Percentiles rank a stretch among this genome's conserved stretches.
phyloP scores from a whole-genome alignment of 2,797 vertebrate genomes.

The Tauraco hartlaubi region DNA sequence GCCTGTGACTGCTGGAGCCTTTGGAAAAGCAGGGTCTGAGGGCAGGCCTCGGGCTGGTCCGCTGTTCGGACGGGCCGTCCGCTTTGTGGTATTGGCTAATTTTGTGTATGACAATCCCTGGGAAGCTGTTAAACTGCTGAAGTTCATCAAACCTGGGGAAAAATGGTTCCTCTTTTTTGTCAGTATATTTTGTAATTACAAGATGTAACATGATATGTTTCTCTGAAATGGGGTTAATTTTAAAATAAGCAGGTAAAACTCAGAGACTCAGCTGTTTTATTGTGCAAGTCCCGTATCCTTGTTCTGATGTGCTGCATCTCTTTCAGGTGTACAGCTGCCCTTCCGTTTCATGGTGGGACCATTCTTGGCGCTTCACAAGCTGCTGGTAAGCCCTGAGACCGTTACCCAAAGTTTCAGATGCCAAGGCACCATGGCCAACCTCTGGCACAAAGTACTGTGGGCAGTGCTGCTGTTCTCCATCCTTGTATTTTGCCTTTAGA shows the following conservation, averaged over 20 bases:
- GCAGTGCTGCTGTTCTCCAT: background rate
- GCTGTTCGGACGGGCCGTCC: accelerated
- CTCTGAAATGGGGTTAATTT: background rate
- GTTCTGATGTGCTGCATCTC: background rate
- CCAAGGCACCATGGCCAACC: too few relatives aligned
- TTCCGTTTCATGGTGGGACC: background rate
- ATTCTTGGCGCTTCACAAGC: background rate
- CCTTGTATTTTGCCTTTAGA: background rate
- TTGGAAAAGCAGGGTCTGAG: background rate
- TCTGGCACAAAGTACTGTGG: accelerated
- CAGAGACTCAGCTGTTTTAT: background rate
- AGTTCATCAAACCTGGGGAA: background rate
- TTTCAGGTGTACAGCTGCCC: constrained; percentile 13
- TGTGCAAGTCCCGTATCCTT: accelerated
- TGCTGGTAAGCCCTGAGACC: constrained; percentile 2
- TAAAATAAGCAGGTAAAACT: background rate
- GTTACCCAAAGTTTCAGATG: background rate
- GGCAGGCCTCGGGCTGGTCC: accelerated
- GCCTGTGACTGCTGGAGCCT: background rate
- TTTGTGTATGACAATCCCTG: too few relatives aligned
- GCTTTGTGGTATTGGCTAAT: background rate
- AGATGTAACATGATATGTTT: background rate
- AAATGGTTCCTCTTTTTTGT: background rate
- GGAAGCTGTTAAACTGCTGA: background rate
- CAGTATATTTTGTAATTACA: background rate